Percentiles rank a stretch among this genome's conserved stretches.
Conservation (phyloP, 2,888 invertebrate genomes). For the Eurytoma californica region DNA sequence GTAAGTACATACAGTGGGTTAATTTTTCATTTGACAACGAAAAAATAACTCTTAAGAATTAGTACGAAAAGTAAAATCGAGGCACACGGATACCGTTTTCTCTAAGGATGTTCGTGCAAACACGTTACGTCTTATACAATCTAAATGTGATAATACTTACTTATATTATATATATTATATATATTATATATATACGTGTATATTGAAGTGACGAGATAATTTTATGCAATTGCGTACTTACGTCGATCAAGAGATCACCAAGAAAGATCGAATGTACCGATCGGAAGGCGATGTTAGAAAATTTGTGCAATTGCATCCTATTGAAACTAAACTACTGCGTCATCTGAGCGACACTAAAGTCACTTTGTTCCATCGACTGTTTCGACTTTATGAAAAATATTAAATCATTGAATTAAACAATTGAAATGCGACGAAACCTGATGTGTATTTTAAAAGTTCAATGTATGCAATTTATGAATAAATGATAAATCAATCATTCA, state of each 20-base stretch:
- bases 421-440: constrained; percentile 45
- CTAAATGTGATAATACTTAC: constrained; percentile 75
- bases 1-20: neutral
- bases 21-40: constrained; percentile 15
- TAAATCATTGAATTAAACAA: constrained; percentile 32
- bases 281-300: neutral
- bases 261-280: neutral
- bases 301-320: constrained; percentile 30
- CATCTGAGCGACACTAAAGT: neutral
- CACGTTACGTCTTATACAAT: constrained; percentile 74
- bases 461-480: constrained; percentile 57
- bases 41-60: constrained; percentile 26
- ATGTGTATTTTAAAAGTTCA: constrained; percentile 58
- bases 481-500: constrained; percentile 53
- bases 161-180: too few species aligned
- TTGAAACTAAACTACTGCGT: neutral
- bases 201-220: neutral
- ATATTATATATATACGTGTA: constrained; percentile 43
- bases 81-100: constrained; percentile 53
- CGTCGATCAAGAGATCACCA: too few species aligned
- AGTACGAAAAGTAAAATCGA: constrained; percentile 19
- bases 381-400: constrained; percentile 27
- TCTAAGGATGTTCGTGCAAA: constrained; percentile 61
- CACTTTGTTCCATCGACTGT: constrained; percentile 39
- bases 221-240: constrained; percentile 16